Conservation (phyloP, 1,140 invertebrate species). For the Papilio machaon region DNA sequence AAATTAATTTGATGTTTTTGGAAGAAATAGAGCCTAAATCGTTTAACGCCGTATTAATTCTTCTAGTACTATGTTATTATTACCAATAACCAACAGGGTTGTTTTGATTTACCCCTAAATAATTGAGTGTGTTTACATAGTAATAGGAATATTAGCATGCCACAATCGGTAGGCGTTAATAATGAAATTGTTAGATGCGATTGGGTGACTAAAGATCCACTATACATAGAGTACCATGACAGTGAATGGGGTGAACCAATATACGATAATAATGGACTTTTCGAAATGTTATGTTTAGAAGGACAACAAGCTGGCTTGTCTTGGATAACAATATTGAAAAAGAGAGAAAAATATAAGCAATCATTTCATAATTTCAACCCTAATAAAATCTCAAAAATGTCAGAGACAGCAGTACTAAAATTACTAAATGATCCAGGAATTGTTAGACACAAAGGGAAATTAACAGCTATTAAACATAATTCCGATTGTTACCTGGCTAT, state of each 20-base stretch:
- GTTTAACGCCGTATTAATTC: background rate
- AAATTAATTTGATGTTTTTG: background rate
- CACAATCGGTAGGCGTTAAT: background rate
- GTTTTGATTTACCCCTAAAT: background rate
- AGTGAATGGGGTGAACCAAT: constrained; percentile 71
- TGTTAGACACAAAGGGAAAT: constrained; percentile 69
- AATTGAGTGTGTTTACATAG: background rate
- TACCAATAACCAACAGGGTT: background rate
- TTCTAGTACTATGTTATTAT: background rate
- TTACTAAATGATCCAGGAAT: constrained; percentile 55
- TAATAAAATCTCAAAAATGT: constrained; percentile 55
- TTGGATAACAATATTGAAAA: constrained; percentile 74
- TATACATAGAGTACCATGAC: constrained; percentile 72
- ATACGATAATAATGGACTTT: constrained; percentile 58
- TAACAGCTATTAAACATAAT: constrained; percentile 70
- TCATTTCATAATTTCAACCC: constrained; percentile 67
- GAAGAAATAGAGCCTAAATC: background rate
- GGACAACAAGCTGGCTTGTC: constrained; percentile 76
- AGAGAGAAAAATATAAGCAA: constrained; percentile 65
- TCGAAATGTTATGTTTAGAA: constrained; percentile 77
- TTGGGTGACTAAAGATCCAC: constrained; percentile 67
- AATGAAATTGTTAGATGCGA: constrained; percentile 54
- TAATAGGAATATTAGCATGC: background rate
- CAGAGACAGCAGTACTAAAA: constrained; percentile 50
- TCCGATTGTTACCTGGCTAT: constrained; percentile 65